Base-by-base conservation (phyloP, 2,888 invertebrate genomes). In the Mantis religiosa region DNA sequence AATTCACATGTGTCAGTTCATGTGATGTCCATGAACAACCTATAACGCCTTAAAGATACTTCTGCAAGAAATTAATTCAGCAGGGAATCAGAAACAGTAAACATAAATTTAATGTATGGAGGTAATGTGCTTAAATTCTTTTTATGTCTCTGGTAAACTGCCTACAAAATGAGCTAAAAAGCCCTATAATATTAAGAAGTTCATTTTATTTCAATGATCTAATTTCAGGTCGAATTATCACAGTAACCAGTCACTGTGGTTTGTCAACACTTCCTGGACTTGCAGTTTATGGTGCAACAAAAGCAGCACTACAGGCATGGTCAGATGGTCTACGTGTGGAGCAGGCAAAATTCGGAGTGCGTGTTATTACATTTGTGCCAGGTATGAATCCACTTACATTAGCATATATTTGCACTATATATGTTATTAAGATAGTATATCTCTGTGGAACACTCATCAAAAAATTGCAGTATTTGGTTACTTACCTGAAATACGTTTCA, bases 191-290 rank as follows among this genome's bases (percentile, higher is more conserved):
- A 4, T 34, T 34, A 34, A 8, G 3, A 20, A 71, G 4, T 6
- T 20, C 2, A 71, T 71, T 71, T 71, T 71, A 20, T 8, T 71
- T 71, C 9, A 41, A 41, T 41, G 41, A 1, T 84, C 82, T 54
- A 3, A 83, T 90, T 91, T n/a, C 89, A 95, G 95, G 96, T 82
- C 95, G 98, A 90, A 93, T 98, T 89, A 95, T 98, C 90, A 96
- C 96, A 91, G 94, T 98, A n/a, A 96, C 96, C 6, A 98, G 98
- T 92, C 98, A 98, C 92, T 98, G 98, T 92, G 96, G 97, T 0
- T 91, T 93, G 93, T 92, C 96, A 94, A 92, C 96, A 94, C 93
- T 98, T 87, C 97, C 98, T 0, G 96, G 96, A 0, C 93, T 98
- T 89, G 94, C 96, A 0, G 94, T 96, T 1, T 98, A 98, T 93